Percentiles rank a stretch among this genome's conserved stretches.
Conservation (phyloP, 2,888 invertebrate genomes). For the Capitulum mitella region DNA sequence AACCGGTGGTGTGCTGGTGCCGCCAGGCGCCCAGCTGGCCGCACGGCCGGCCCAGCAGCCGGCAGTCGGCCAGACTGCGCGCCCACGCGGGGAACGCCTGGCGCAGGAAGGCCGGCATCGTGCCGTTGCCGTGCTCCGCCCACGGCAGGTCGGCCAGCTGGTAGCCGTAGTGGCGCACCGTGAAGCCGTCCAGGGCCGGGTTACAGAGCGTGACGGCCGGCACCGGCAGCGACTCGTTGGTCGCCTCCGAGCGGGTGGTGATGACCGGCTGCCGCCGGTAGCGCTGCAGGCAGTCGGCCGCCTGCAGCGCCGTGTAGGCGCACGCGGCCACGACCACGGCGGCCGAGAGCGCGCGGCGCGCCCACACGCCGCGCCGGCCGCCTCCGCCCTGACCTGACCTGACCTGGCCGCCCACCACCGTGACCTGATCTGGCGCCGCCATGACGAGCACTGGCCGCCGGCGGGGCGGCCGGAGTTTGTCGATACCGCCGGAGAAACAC, state of each 20-base stretch:
- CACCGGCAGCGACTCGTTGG: background rate
- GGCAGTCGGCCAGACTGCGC: background rate
- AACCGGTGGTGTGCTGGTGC: background rate
- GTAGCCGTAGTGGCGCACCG: background rate
- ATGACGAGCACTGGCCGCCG: too few relatives aligned
- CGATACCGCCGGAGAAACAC: too few relatives aligned
- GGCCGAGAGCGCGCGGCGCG: background rate
- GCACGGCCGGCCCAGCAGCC: background rate
- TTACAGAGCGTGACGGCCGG: background rate
- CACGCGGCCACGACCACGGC: background rate
- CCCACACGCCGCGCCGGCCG: background rate
- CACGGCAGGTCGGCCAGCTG: background rate
- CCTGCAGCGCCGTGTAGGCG: constrained; percentile 1
- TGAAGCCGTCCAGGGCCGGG: background rate
- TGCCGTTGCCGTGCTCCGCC: background rate
- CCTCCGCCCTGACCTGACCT: background rate
- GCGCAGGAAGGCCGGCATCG: background rate
- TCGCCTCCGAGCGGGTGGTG: background rate
- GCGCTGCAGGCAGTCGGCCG: background rate
- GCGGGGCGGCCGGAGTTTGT: too few relatives aligned
- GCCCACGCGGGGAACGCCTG: background rate
- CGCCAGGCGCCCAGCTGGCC: background rate
- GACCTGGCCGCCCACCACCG: background rate
- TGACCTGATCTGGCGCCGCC: background rate
- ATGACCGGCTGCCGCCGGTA: background rate